A percentile compares a stretch with the other conserved stretches of the same genome.
Conservation (phyloP, 2,113 vertebrate genomes). For the Physeter macrocephalus region DNA sequence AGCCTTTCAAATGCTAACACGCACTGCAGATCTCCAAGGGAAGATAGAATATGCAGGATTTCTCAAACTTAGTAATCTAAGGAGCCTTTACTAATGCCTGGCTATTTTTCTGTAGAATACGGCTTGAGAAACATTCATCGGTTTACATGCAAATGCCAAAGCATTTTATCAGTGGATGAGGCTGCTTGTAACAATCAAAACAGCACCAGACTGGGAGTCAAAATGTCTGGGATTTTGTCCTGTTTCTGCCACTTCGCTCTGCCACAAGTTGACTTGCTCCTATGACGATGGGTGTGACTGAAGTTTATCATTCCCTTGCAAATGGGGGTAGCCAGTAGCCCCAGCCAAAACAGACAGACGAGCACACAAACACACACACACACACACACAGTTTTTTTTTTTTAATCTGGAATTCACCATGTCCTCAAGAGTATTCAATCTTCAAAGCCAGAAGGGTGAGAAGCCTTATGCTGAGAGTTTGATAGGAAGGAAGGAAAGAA, state of each 20-base stretch:
- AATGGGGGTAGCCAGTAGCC: background rate
- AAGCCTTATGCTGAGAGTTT: background rate
- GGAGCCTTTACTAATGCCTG: background rate
- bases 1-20: constrained; percentile 9
- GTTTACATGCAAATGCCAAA: background rate
- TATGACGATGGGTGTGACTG: background rate
- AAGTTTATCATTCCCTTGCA: constrained; percentile 25
- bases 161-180: background rate
- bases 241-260: constrained; percentile 18
- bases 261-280: background rate
- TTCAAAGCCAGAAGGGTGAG: constrained; percentile 33
- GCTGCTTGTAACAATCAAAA: background rate
- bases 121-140: background rate
- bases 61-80: background rate
- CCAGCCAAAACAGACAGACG: background rate
- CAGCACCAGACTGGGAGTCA: background rate
- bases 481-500: background rate
- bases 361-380: background rate
- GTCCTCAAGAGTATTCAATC: background rate
- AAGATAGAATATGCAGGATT: background rate
- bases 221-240: background rate
- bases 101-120: background rate
- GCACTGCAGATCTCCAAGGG: background rate
- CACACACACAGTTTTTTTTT: background rate
- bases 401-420: constrained; percentile 16